Percentiles rank a stretch among this genome's conserved stretches.
Evolutionary conservation across 2,113 vertebrate genomes (phyloP).

Genomic region (Vicugna pacos): DNA sequence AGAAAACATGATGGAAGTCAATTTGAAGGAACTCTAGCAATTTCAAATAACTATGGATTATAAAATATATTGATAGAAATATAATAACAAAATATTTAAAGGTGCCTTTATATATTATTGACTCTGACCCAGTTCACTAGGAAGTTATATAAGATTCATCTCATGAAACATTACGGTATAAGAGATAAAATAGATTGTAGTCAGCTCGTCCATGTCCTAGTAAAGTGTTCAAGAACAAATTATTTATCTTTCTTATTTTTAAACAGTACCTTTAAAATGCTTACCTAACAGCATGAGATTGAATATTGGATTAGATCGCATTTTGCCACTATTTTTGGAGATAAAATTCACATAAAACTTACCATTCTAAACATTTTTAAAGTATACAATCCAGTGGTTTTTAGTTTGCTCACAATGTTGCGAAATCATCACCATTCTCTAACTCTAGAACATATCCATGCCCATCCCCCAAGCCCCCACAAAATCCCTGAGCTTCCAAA

Average conservation of each 20-base stretch:
- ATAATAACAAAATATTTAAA: neutral
- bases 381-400: neutral
- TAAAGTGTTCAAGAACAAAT: neutral
- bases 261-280: neutral
- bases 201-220: fast-evolving
- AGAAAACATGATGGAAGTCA: neutral
- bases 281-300: neutral
- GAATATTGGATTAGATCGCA: neutral
- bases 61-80: neutral
- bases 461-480: fast-evolving
- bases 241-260: neutral
- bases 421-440: neutral
- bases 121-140: neutral
- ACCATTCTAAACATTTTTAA: neutral
- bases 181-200: neutral
- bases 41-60: neutral
- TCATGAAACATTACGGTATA: neutral
- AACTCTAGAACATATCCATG: neutral
- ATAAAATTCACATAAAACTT: neutral
- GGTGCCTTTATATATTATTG: neutral
- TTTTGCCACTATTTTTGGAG: neutral
- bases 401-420: neutral
- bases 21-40: neutral
- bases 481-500: neutral
- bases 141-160: neutral